These are phyloP conservation scores for Ptychochromis oligacanthus DNA, from an alignment of 2,113 vertebrate species.

Conservation along the genomic window DNA sequence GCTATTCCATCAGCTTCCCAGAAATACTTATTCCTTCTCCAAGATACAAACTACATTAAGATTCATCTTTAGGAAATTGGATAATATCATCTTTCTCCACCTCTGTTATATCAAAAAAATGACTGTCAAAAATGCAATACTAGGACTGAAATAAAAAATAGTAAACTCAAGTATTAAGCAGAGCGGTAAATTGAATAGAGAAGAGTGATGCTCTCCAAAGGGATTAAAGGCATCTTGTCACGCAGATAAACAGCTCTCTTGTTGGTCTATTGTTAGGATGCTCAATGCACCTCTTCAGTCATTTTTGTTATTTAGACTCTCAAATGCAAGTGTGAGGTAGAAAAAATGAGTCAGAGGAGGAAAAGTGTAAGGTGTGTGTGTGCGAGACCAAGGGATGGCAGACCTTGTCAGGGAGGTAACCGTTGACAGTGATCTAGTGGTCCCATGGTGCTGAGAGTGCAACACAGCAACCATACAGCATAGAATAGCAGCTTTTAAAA, in stretches of 20 bases:
- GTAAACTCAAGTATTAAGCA: conserved; percentile 30
- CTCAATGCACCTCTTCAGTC: conserved; percentile 31
- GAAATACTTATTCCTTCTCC: background rate
- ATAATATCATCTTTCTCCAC: background rate
- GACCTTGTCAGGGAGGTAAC: conserved; percentile 56
- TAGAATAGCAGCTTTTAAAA: background rate
- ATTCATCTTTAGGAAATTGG: conserved; percentile 5
- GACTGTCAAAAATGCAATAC: conserved; percentile 35
- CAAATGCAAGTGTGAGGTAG: conserved; percentile 29
- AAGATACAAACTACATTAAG: conserved; percentile 11
- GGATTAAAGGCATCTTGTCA: conserved; percentile 54
- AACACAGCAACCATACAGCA: conserved; percentile 27
- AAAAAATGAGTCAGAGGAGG: conserved; percentile 25
- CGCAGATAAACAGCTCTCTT: conserved; percentile 53
- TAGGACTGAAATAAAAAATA: background rate
- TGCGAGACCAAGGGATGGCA: background rate
- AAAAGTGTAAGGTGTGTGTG: background rate
- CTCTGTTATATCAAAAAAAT: conserved; percentile 17
- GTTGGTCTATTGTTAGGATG: conserved; percentile 47
- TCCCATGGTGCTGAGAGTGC: conserved; percentile 49
- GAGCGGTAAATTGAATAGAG: conserved; percentile 51
- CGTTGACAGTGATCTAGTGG: conserved; percentile 69
- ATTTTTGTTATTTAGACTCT: conserved; percentile 52
- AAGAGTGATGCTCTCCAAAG: conserved; percentile 20
- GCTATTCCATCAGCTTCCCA: background rate